These are phyloP conservation scores for Cheilosia impressa DNA, from an alignment of 2,888 invertebrate genomes.

Conservation along the genomic window DNA sequence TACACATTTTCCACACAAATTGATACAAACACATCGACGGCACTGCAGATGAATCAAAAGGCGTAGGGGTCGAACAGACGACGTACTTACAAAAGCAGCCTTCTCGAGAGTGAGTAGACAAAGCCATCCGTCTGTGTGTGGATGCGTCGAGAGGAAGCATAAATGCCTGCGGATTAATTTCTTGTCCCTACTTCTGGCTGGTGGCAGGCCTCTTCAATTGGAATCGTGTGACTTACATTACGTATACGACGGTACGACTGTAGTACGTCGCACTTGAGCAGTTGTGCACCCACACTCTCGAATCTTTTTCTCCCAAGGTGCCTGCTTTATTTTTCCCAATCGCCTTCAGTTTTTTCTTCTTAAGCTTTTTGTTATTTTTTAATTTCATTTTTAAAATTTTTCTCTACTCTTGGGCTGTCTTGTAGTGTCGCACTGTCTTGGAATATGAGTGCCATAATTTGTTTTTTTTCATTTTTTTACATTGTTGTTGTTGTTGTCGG, in stretches of 20 bases:
- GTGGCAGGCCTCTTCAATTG: slow-evolving; percentile 50
- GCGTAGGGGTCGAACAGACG: slow-evolving; percentile 67
- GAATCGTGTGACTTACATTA: slow-evolving; percentile 38
- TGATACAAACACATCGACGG: slow-evolving; percentile 54
- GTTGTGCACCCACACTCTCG: slow-evolving; percentile 36
- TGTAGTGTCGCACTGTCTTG: slow-evolving; percentile 56
- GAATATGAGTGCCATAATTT: slow-evolving; percentile 58
- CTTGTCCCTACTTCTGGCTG: background rate
- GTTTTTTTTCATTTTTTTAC: slow-evolving; percentile 29
- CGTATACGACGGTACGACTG: no score
- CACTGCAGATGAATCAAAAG: slow-evolving; percentile 64
- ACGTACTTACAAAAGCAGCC: slow-evolving; percentile 4
- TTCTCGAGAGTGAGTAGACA: slow-evolving; percentile 5
- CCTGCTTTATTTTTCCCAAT: slow-evolving; percentile 31
- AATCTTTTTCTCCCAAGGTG: slow-evolving; percentile 30
- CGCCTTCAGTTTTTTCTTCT: slow-evolving; percentile 48
- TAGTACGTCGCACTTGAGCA: slow-evolving; percentile 21
- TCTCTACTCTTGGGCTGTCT: slow-evolving; percentile 11
- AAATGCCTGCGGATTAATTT: slow-evolving; percentile 47
- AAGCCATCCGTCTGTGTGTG: slow-evolving; percentile 24
- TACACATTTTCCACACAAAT: slow-evolving; percentile 54
- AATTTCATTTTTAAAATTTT: slow-evolving; percentile 37
- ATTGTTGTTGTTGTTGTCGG: slow-evolving; percentile 2
- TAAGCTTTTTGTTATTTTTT: slow-evolving; percentile 46
- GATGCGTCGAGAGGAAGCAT: slow-evolving; percentile 17